Evolutionary conservation across 2,888 invertebrate genomes (phyloP).

Genomic region (Brenthis hecate): DNA sequence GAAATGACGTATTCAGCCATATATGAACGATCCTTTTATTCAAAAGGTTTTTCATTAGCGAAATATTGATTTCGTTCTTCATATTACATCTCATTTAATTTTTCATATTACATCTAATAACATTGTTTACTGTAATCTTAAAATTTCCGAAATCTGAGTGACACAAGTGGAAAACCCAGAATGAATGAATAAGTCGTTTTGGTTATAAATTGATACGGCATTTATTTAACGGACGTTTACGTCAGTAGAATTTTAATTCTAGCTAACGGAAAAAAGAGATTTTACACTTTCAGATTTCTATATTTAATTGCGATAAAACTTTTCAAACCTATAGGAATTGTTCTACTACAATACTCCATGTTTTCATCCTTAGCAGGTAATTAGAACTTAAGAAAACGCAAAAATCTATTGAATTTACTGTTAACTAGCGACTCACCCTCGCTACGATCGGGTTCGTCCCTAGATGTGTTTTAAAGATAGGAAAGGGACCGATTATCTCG

Average conservation of each 20-base stretch:
- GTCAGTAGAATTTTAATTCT: not conserved
- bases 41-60: constrained; percentile 49
- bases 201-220: not conserved
- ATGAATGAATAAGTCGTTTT: not conserved
- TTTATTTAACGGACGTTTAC: not conserved
- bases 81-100: not conserved
- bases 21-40: constrained; percentile 57
- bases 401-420: too few relatives aligned
- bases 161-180: constrained; percentile 13
- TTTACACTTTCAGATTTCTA: too few relatives aligned
- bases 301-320: too few relatives aligned
- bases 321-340: too few relatives aligned
- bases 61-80: constrained; percentile 39
- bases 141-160: constrained; percentile 8
- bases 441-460: too few relatives aligned
- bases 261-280: not conserved
- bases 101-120: not conserved
- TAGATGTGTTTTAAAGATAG: too few relatives aligned
- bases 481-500: too few relatives aligned
- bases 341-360: too few relatives aligned
- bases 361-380: too few relatives aligned
- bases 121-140: not conserved
- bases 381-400: too few relatives aligned
- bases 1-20: constrained; percentile 49
- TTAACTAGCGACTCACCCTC: too few relatives aligned